These are phyloP conservation scores for Lepeophtheirus nordmannii DNA, from an alignment of 2,888 invertebrate genomes.

Conservation along the genomic window DNA sequence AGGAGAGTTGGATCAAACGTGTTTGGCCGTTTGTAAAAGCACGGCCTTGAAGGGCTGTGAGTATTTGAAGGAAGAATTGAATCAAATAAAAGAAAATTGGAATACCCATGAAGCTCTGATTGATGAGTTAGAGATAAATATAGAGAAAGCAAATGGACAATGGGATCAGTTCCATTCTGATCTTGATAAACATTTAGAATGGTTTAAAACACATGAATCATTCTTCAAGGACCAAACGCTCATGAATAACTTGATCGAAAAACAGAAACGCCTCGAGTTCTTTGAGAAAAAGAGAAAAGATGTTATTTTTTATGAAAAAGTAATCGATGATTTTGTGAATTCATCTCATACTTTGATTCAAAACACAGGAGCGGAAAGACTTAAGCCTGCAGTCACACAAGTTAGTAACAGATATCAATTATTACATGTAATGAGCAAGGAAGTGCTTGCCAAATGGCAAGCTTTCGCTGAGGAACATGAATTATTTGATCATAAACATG, in stretches of 20 bases:
- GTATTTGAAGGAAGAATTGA: slow-evolving; percentile 54
- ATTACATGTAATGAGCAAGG: slow-evolving; percentile 61
- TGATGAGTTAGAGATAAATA: slow-evolving; percentile 50
- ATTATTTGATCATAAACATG: slow-evolving; percentile 55
- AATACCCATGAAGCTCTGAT: slow-evolving; percentile 48
- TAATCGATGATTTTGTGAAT: slow-evolving; percentile 73
- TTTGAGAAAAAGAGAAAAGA: slow-evolving; percentile 58
- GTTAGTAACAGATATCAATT: slow-evolving; percentile 73
- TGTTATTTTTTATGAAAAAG: slow-evolving; percentile 61
- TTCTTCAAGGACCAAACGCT: slow-evolving; percentile 71
- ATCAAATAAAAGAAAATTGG: slow-evolving; percentile 49
- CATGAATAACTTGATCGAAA: slow-evolving; percentile 62
- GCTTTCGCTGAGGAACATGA: slow-evolving; percentile 66
- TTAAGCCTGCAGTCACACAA: slow-evolving; percentile 72
- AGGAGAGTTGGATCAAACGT: slow-evolving; percentile 50
- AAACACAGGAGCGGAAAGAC: slow-evolving; percentile 62
- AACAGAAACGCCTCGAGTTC: slow-evolving; percentile 53
- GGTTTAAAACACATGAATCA: slow-evolving; percentile 69
- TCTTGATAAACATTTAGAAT: slow-evolving; percentile 60
- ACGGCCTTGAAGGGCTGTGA: slow-evolving; percentile 65
- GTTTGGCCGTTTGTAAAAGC: slow-evolving; percentile 38
- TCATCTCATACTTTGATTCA: slow-evolving; percentile 71
- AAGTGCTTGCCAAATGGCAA: slow-evolving; percentile 68
- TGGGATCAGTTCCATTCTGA: slow-evolving; percentile 76
- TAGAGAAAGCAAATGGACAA: slow-evolving; percentile 55